Conservation (phyloP, 2,797 vertebrate genomes). For the Petrocephalus sullivani region DNA sequence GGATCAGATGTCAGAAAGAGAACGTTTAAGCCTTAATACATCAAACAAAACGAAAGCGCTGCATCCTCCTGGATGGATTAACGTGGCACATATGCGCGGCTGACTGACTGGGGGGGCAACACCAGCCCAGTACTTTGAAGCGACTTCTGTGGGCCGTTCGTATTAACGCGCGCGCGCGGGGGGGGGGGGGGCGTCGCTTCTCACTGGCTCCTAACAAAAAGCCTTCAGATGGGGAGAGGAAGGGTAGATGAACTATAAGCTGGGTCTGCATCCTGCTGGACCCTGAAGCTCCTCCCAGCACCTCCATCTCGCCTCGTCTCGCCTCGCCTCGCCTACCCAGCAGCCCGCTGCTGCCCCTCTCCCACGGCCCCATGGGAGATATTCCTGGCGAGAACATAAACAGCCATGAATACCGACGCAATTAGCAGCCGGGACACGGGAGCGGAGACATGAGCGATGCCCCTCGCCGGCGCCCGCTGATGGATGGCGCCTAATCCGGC, state of each 20-base stretch:
- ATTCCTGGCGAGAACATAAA: not conserved
- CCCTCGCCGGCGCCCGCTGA: not conserved
- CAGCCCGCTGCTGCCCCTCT: not conserved
- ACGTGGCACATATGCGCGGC: conserved; percentile 21
- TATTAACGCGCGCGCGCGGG: no score
- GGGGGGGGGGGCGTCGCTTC: no score
- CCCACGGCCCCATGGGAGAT: not conserved
- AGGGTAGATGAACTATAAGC: no score
- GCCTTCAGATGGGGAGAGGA: no score
- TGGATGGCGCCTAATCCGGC: not conserved
- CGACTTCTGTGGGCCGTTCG: no score
- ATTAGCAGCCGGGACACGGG: conserved; percentile 5
- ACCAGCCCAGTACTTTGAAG: no score
- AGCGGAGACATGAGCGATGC: not conserved
- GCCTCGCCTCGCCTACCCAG: not conserved
- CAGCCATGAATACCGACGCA: not conserved
- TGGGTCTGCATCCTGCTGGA: not conserved
- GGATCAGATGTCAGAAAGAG: conserved; percentile 16
- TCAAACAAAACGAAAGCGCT: conserved; percentile 28
- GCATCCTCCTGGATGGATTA: conserved; percentile 35
- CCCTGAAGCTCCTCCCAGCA: no score
- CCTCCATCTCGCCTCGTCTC: not conserved
- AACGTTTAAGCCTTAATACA: conserved; percentile 28
- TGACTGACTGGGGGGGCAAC: not conserved
- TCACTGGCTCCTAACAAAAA: no score